Base-by-base conservation (phyloP, 2,888 invertebrate species). In the Sabellastarte sp. region DNA sequence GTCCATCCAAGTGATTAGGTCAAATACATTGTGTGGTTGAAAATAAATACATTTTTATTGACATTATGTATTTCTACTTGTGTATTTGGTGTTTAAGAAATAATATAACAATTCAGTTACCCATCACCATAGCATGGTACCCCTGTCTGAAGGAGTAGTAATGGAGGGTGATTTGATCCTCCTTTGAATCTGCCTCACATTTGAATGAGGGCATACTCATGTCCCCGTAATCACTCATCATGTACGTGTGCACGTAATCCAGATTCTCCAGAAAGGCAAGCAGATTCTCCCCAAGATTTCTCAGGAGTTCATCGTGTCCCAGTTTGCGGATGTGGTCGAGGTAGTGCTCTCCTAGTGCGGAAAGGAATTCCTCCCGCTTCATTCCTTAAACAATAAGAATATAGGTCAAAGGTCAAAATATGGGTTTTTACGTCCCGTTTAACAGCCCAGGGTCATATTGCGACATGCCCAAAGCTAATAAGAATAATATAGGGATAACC, bases 131-230 rank as follows among this genome's bases (percentile, higher is more conserved):
- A 4, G 71, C 69, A 52, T 74, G 70, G 50, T 71, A 66, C 2
- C 76, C 77, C 58, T 75, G 68, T 30, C 75, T 61, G 57, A 63
- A 57, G 5, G 77, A 76, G 63, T 75, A 77, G 63, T 76, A 77
- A 66, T 78, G 78, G 3, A 78, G 69, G 3, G 70, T 65, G 70
- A 77, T 76, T 59, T 70, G 67, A 61, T 77, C 77, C 2, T 73
- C 63, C 1, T 66, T 66, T 0, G 74, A 74, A 55, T 76, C 74
- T 5, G 70, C 69, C 57, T 77, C 77, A 64, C 75, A 76, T 5
- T 52, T 68, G 71, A 77, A 77, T 28, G 74, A 74, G 5, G 77
- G 77, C 63, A 74, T 73, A 60, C 74, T 70, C 51, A 72, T 68
- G 53, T 77, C 71, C 20, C 75, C 76, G 61, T 71, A 77, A 5